Conservation (phyloP, 2,113 vertebrate species). For the Seriola quinqueradiata region DNA sequence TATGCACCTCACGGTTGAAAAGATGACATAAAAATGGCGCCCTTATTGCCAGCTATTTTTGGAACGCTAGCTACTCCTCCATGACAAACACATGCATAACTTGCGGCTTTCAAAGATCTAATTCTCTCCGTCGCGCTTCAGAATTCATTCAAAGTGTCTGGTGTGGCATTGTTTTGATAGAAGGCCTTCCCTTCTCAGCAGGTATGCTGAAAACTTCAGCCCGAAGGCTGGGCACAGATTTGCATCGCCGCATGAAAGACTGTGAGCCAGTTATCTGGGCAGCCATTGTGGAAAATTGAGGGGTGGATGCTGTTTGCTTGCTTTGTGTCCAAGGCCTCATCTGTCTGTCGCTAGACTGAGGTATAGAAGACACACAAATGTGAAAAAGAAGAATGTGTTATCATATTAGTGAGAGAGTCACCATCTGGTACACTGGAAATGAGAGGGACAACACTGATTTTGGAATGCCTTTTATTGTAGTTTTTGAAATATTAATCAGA, state of each 20-base stretch:
- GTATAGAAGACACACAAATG: constrained; percentile 60
- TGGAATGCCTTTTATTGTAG: constrained; percentile 39
- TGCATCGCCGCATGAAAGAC: constrained; percentile 52
- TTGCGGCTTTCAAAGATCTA: constrained; percentile 38
- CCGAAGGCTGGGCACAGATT: constrained; percentile 49
- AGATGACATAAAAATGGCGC: constrained; percentile 9
- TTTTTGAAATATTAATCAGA: constrained; percentile 46
- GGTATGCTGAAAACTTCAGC: constrained; percentile 43
- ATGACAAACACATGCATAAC: constrained; percentile 54
- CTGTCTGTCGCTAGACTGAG: constrained; percentile 55
- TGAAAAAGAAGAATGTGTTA: constrained; percentile 62
- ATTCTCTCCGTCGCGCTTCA: neutral
- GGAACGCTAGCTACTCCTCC: constrained; percentile 22
- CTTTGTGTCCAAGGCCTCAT: constrained; percentile 67
- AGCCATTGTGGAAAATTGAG: constrained; percentile 47
- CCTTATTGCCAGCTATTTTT: constrained; percentile 51
- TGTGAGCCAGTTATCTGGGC: constrained; percentile 41
- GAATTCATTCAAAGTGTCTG: constrained; percentile 14
- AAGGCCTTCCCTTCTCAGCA: constrained; percentile 39
- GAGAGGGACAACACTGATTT: constrained; percentile 38
- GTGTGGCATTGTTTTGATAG: constrained; percentile 60
- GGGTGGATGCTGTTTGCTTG: constrained; percentile 44
- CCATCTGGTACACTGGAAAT: constrained; percentile 65
- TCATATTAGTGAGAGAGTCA: constrained; percentile 64
- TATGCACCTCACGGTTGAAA: constrained; percentile 10